Percentiles rank a stretch among this genome's conserved stretches.
phyloP scores from a whole-genome alignment of 2,113 vertebrate species.

The Chamaetylas fuelleborni region DNA sequence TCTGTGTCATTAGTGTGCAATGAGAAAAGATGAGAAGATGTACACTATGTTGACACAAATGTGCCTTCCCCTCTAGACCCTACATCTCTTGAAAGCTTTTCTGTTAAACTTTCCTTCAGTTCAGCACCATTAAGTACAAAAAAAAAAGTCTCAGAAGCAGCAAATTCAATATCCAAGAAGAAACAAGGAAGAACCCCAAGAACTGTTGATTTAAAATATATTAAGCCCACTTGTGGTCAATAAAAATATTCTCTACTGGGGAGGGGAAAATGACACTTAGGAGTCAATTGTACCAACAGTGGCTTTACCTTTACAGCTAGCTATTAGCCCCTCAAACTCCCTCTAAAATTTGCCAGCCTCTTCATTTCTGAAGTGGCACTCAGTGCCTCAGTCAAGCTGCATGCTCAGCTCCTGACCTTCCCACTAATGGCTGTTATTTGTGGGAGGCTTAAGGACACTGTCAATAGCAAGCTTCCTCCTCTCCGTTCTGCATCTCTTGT shows the following conservation, averaged over 20 bases:
- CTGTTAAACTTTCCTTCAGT: conserved; percentile 82
- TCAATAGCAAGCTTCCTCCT: conserved; percentile 86
- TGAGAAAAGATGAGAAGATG: conserved; percentile 88
- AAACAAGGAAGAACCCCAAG: conserved; percentile 76
- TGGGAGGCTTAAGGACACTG: conserved; percentile 91
- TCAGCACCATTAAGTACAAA: conserved; percentile 76
- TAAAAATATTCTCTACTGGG: conserved; percentile 76
- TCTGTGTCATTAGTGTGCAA: conserved; percentile 85
- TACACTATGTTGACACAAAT: conserved; percentile 87
- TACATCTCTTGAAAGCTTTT: conserved; percentile 86
- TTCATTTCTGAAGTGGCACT: conserved; percentile 95
- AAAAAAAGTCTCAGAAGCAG: conserved; percentile 79
- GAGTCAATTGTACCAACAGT: conserved; percentile 80
- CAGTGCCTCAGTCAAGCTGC: conserved; percentile 91
- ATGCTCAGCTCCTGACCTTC: conserved; percentile 92
- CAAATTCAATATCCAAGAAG: conserved; percentile 80
- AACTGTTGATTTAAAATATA: conserved; percentile 81
- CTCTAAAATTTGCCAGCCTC: conserved; percentile 91
- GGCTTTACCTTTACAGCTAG: conserved; percentile 81
- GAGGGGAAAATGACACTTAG: conserved; percentile 61
- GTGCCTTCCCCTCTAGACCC: conserved; percentile 77
- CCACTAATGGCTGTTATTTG: conserved; percentile 98
- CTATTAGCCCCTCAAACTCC: conserved; percentile 82
- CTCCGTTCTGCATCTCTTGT: conserved; percentile 74
- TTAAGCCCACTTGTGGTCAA: conserved; percentile 82